phyloP scores from a whole-genome alignment of 1,140 invertebrate genomes.

The Brachionus paranguensis region DNA sequence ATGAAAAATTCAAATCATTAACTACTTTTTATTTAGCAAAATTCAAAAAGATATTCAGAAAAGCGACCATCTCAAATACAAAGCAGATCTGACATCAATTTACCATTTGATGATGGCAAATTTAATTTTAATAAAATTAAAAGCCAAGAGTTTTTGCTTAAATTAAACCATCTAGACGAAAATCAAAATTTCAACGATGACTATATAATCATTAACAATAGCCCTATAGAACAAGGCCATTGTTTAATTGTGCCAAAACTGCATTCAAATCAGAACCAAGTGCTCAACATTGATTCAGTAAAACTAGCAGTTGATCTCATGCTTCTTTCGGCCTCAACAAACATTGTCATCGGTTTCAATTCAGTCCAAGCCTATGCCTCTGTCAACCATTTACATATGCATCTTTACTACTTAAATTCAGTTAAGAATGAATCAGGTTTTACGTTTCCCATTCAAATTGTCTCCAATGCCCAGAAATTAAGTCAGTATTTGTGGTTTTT shows the following conservation, averaged over 20 bases:
- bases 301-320: not conserved
- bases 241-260: not conserved
- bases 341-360: constrained; percentile 16
- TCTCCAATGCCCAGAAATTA: not conserved
- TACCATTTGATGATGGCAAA: not conserved
- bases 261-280: not conserved
- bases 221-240: constrained; percentile 24
- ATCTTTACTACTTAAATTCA: constrained; percentile 14
- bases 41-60: constrained; percentile 13
- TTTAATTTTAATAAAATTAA: constrained; percentile 36
- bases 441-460: constrained; percentile 23
- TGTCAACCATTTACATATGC: constrained; percentile 34
- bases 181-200: not conserved
- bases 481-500: constrained; percentile 21
- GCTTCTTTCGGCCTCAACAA: not conserved
- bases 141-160: not conserved
- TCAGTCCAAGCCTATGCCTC: not conserved
- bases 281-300: not conserved
- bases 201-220: constrained; percentile 31
- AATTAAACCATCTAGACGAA: not conserved
- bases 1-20: not conserved
- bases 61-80: not conserved
- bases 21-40: not conserved
- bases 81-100: not conserved
- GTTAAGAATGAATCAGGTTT: not conserved